Percentiles rank a stretch among this genome's conserved stretches.
Evolutionary conservation across 1,140 invertebrate genomes (phyloP).

Genomic region (Zophobas morio): DNA sequence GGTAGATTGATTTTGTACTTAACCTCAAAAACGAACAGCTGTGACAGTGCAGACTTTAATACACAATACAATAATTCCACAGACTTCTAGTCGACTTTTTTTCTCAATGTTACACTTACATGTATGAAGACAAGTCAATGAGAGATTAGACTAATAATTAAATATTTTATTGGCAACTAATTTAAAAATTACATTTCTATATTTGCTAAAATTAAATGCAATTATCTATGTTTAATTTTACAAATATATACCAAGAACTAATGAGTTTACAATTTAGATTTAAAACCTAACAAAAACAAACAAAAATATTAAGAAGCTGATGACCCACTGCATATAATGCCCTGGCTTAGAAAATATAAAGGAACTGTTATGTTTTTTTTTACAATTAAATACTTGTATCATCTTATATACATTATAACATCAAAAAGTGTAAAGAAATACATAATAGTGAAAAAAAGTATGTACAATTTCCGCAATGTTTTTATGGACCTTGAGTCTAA

Average conservation of each 20-base stretch:
- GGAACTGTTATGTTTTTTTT: conserved; percentile 45
- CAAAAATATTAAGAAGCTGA: conserved; percentile 28
- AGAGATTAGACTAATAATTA: conserved; percentile 11
- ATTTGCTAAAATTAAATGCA: conserved; percentile 49
- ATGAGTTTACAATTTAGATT: conserved; percentile 39
- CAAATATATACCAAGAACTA: conserved; percentile 46
- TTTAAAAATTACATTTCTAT: conserved; percentile 47
- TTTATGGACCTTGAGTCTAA: conserved; percentile 37
- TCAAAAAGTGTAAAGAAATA: conserved; percentile 54
- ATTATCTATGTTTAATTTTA: conserved; percentile 49
- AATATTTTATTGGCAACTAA: conserved; percentile 51
- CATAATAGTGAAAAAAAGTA: conserved; percentile 50
- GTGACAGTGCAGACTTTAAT: no score
- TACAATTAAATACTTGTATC: conserved; percentile 49
- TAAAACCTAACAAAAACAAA: conserved; percentile 33
- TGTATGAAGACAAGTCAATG: no score
- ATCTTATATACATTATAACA: conserved; percentile 50
- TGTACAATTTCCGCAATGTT: conserved; percentile 46
- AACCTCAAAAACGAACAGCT: no score
- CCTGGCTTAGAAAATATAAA: conserved; percentile 50
- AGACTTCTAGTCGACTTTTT: no score
- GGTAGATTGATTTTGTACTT: no score
- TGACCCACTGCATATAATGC: conserved; percentile 46
- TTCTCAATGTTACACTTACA: no score
- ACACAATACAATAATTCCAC: no score